Base-by-base conservation (phyloP, 1,140 invertebrate genomes). In the Hermetia illucens region DNA sequence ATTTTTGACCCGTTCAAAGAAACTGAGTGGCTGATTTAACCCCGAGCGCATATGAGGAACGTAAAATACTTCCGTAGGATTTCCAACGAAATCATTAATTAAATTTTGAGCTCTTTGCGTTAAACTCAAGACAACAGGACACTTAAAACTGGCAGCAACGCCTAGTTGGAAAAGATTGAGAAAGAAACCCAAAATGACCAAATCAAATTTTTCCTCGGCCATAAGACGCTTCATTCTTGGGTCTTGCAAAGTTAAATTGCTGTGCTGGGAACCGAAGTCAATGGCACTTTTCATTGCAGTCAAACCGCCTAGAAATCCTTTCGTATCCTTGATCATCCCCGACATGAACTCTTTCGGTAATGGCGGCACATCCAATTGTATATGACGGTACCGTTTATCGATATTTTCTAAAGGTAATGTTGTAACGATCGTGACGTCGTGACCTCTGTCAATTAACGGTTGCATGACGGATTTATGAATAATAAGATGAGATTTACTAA, bases 1-100 rank as follows among this genome's bases (percentile, higher is more conserved):
- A 21, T 32, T 39, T n/a, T n/a, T 21, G 22, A 33, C 17, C 13
- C 30, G 10, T 4, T 21, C 27, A 3, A 21, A 10, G 22, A 39
- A 39, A 21, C 5, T 32, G 15, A 38, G 16, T 12, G 3, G 8
- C 9, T 4, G n/a, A 3, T 25, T 5, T 8, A 5, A 10, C 18
- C 19, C 21, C 24, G 17, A 5, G 9, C 4, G 34, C 0, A 13
- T 16, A 6, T 36, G 30, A 5, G 55, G 52, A 33, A 33, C 16
- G 19, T 33, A 17, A 10, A 18, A 10, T 15, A 33, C 19, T 16
- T 33, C 31, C 2, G 16, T 8, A 33, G 31, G 31, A 16, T 33
- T 33, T 16, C 31, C 31, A 4, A 33, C 31, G 12, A 33, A 16
- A 33, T 13, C 19, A 33, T 33, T 33, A 17, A 33, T 4, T 9